Evolutionary conservation across 2,113 vertebrate genomes (phyloP).

Genomic region (Chaetodon auriga): DNA sequence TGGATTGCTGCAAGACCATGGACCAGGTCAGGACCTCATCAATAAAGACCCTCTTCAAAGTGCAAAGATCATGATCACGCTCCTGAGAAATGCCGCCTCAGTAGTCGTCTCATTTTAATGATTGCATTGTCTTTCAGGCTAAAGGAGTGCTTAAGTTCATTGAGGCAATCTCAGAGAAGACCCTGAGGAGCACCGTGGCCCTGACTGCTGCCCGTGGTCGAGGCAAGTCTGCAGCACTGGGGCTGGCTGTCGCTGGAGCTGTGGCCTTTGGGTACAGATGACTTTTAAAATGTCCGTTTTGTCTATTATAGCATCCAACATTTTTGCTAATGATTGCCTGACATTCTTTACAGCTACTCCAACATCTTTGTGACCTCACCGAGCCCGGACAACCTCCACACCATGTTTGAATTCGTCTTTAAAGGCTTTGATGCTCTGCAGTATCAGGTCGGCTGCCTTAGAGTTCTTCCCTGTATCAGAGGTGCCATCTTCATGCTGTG

Average conservation of each 20-base stretch:
- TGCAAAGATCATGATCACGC: background rate
- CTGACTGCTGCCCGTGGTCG: constrained; percentile 96
- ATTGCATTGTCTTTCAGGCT: constrained; percentile 81
- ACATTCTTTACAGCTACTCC: constrained; percentile 88
- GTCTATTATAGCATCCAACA: background rate
- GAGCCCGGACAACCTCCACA: constrained; percentile 97
- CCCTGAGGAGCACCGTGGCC: constrained; percentile 93
- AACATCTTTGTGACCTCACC: constrained; percentile 99
- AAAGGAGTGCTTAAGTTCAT: constrained; percentile 96
- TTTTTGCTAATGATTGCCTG: constrained; percentile 5
- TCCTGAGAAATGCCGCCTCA: background rate
- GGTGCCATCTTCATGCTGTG: background rate
- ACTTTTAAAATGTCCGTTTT: background rate
- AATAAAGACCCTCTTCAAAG: background rate
- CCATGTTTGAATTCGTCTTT: constrained; percentile 98
- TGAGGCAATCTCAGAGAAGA: constrained; percentile 98
- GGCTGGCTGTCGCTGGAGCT: constrained; percentile 93
- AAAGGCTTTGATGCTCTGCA: constrained; percentile 97
- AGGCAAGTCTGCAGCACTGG: constrained; percentile 97
- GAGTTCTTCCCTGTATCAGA: background rate
- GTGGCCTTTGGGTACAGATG: constrained; percentile 93
- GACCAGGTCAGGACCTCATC: constrained; percentile 88
- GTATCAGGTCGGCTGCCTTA: constrained; percentile 68
- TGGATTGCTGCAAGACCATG: constrained; percentile 93
- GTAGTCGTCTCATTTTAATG: background rate